Evolutionary conservation across 1,140 invertebrate genomes (phyloP), one percentile per base, ranked within the genome.

Genomic region (Carposina sasakii): DNA sequence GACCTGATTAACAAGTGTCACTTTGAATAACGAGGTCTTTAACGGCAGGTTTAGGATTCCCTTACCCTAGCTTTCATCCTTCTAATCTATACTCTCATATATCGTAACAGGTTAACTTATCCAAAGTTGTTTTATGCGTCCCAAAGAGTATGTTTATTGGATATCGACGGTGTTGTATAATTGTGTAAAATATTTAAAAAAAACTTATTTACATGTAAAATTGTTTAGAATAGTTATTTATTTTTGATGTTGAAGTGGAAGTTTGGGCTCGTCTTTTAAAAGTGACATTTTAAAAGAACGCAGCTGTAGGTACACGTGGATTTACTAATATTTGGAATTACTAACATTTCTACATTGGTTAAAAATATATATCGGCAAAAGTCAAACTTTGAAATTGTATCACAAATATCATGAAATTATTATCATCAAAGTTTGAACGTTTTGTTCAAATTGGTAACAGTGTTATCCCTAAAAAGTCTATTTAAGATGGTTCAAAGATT

Each of bases 201-300:
- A 73, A 69, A 71, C 64, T 69, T 75, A 74, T 72, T 71, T 74
- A 77, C 61, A 48, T 81, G 69, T 84, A 81, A 76, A 75, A 71
- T 76, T 72, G 65, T 74, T 76, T 75, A 76, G 69, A 57, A 65
- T 84, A 82, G 71, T 75, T 71, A 84, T 84, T 84, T 84, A 82
- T 84, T 82, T 75, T 65, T 60, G 63, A 63, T 49, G 48, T 63
- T 59, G 54, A 54, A 36, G 44, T 52, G 56, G 49, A 54, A 63
- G 50, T 44, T 39, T 33, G 50, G 52, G 71, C 81, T 84, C 75
- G 47, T 73, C 77, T 77, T 78, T 81, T 84, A 82, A 82, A 84
- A 72, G 51, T 62, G 43, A 65, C 42, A 46, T 78, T 84, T 84
- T 82, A 76, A 82, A 77, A 74, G 77, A 67, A 57, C 51, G 70